Percentiles rank a stretch among this genome's conserved stretches.
Conservation (phyloP, 2,888 invertebrate species). For the Cerastis leucographa region DNA sequence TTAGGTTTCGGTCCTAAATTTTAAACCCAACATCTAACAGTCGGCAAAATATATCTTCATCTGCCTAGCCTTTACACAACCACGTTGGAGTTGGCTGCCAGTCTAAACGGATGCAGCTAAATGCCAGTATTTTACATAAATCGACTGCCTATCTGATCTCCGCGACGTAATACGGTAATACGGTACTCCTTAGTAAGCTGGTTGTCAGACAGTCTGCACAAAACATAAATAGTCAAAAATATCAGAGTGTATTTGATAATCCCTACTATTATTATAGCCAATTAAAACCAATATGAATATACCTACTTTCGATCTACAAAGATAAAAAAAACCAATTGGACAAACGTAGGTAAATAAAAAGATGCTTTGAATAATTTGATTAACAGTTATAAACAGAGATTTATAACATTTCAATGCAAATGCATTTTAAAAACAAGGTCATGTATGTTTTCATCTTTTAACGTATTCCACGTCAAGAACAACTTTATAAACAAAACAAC, state of each 20-base stretch:
- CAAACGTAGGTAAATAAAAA: not conserved
- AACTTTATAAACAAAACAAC: not conserved
- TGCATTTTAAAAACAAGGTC: constrained; percentile 17
- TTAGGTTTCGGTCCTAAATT: not conserved
- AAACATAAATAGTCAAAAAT: not conserved
- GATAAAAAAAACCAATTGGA: not conserved
- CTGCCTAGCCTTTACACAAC: not conserved
- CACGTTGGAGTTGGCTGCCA: not conserved
- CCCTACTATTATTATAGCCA: not conserved
- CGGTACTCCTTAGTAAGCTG: not conserved
- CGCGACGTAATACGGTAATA: not conserved
- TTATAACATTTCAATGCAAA: constrained; percentile 17
- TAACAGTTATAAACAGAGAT: not conserved
- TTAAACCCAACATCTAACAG: not conserved
- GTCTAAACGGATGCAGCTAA: not conserved
- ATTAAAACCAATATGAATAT: not conserved
- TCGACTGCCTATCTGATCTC: not conserved
- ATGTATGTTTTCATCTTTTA: constrained; percentile 21
- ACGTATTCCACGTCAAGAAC: constrained; percentile 1
- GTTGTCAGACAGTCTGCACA: not conserved
- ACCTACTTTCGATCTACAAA: not conserved
- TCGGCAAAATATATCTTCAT: not conserved
- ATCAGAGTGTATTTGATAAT: no score
- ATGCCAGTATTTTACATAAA: not conserved
- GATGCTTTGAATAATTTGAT: constrained; percentile 1